Evolutionary conservation across 2,113 vertebrate species (phyloP), one percentile per base, ranked within the genome.

Genomic region (Oncorhynchus gorbuscha): DNA sequence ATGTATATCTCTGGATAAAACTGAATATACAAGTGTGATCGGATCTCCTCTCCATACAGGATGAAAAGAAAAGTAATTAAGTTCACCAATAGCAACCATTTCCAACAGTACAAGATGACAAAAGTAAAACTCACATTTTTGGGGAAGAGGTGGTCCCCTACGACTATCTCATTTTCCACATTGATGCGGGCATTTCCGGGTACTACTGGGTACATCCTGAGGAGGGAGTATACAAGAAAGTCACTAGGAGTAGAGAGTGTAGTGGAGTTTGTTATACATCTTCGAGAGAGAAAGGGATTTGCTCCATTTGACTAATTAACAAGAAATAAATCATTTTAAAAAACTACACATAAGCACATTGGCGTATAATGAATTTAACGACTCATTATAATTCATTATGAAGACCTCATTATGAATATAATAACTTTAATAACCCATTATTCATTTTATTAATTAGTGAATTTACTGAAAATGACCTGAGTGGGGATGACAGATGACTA

Each of bases 131-230:
- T 84, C 77, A 95, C 94, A 64, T 89, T 74, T 88, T 94, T 94
- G 6, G 93, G 93, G 55, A 95, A 94, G 73, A 89, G 66, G 73
- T 93, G 73, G 74, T 76, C 92, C 2, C 93, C 94, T 11, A 94
- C 91, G 67, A 93, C 77, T 4, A 93, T 86, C 26, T 93, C 92
- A 14, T 82, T 90, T 22, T 94, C 93, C 16, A 83, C 84, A 8
- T 65, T 68, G 59, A 93, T 0, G 0, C 94, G 91, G 48, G 92
- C 92, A 0, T 95, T 95, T 49, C 91, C 89, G 5, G 94, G 91
- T 0, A 95, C 93, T 30, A 94, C 93, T 1, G 94, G 94, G 68
- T 95, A 95, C 55, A 95, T 11, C 65, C 94, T 95, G 85, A 12
- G 5, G 55, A 81, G 2, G 39, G 5, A 79, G 32, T 71, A 65